Evolutionary conservation across 2,888 invertebrate genomes (phyloP), one percentile per base, ranked within the genome.

Genomic region (Drosophila subsilvestris): DNA sequence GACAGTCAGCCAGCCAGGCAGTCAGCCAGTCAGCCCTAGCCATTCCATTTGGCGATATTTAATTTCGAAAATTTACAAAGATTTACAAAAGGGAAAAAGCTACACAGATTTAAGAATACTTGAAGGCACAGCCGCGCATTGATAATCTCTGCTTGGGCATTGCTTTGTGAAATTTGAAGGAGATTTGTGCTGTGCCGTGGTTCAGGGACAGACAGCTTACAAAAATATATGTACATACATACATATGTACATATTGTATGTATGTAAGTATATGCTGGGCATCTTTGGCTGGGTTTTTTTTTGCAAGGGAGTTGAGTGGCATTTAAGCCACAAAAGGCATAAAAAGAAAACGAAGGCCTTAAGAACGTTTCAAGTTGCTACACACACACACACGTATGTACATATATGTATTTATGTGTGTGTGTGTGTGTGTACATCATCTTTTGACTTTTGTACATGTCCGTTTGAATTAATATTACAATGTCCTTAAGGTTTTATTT

Each of bases 381-480:
- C 44, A 57, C 42, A 75, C 18, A 75, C 27, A 63, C 47, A 45
- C 49, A 63, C 49, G 37, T n/a, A n/a, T 5, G 1, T 2, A 14
- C 12, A 29, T 32, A 22, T 12, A 42, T 10, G 22, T 14, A 54
- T 42, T 22, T 25, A 14, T 50, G 27, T 74, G 53, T 32, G 32
- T 32, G 12, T 6, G 6, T 25, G 25, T 25, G 25, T 37, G 32
- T 14, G 5, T 62, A 49, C 48, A 22, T 63, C 49, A 77, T 54
- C 77, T 59, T 54, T 75, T 66, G 72, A 71, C 77, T 86, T 80
- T 77, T 80, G 73, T 80, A 58, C 72, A 80, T 86, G 84, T 86
- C 88, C 87, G 88, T 88, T 84, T 88, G 87, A 88, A 88, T 84
- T 84, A 84, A 84, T 88, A 86, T 88, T 86, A 86, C 84, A 88